Evolutionary conservation across 2,888 invertebrate species (phyloP).

Genomic region (Drosophila phalerata): DNA sequence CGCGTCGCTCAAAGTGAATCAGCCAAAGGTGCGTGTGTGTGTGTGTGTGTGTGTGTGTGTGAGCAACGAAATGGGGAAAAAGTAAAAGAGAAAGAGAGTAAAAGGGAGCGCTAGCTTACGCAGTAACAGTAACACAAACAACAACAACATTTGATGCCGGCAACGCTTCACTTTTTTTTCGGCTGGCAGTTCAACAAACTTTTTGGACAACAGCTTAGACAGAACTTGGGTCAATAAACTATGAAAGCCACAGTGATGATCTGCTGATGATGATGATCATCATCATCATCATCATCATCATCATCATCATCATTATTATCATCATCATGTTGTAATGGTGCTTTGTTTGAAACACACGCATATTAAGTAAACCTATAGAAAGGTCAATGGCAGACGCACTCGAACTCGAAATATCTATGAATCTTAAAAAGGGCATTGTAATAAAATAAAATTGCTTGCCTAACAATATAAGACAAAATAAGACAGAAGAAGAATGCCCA

Average conservation of each 20-base stretch:
- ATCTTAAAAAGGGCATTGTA: conserved; percentile 54
- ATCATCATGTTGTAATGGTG: conserved; percentile 42
- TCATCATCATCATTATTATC: conserved; percentile 11
- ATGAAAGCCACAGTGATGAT: conserved; percentile 54
- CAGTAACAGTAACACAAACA: neutral
- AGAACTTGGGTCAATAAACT: conserved; percentile 76
- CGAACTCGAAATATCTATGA: conserved; percentile 36
- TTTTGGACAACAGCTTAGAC: conserved; percentile 59
- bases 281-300: no score
- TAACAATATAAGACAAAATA: conserved; percentile 25
- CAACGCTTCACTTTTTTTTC: conserved; percentile 68
- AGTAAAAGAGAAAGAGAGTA: conserved; percentile 60
- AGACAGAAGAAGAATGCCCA: conserved; percentile 18
- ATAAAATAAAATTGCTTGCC: conserved; percentile 42
- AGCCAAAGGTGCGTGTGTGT: conserved; percentile 33
- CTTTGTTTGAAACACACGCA: conserved; percentile 66
- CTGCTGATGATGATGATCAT: conserved; percentile 36
- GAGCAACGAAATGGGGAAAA: conserved; percentile 45
- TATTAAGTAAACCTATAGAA: conserved; percentile 54
- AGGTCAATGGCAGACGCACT: conserved; percentile 69
- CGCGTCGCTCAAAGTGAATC: conserved; percentile 64
- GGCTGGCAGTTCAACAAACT: conserved; percentile 71
- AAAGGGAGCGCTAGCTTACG: conserved; percentile 49
- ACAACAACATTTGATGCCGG: conserved; percentile 17
- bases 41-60: conserved; percentile 13